Evolutionary conservation across 1,140 invertebrate genomes (phyloP).

Genomic region (Armadillidium nasatum): DNA sequence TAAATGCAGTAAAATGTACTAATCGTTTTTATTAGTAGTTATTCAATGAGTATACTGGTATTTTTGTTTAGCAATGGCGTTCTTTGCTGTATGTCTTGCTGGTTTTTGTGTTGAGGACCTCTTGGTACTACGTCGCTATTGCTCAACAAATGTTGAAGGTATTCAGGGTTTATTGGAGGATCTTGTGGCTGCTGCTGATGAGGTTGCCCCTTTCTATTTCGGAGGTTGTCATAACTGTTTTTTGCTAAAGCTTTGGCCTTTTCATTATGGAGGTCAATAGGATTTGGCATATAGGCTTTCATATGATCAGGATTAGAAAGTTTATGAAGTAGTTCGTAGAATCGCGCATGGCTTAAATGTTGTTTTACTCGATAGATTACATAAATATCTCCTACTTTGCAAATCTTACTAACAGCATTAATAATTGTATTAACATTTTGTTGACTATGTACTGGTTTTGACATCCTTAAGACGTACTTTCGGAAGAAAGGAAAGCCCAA

Average conservation of each 20-base stretch:
- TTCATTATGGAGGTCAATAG: background rate
- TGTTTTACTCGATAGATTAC: conserved; percentile 24
- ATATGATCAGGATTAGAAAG: background rate
- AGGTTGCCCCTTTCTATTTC: conserved; percentile 27
- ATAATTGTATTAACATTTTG: conserved; percentile 2
- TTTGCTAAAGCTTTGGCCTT: background rate
- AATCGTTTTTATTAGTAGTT: background rate
- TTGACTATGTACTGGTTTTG: conserved; percentile 17
- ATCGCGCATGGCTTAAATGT: conserved; percentile 23
- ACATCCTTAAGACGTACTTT: conserved; percentile 4
- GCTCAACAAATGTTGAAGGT: conserved; percentile 27
- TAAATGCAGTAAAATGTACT: background rate
- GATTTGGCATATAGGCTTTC: background rate
- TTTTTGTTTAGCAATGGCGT: conserved; percentile 31
- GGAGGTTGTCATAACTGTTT: background rate
- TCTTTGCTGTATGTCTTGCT: conserved; percentile 22
- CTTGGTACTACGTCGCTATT: conserved; percentile 28
- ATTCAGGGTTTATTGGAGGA: conserved; percentile 35
- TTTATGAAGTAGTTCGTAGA: conserved; percentile 13
- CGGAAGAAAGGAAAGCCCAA: conserved; percentile 16
- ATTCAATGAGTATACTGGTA: conserved; percentile 37
- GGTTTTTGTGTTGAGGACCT: conserved; percentile 19
- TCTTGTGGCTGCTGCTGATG: conserved; percentile 27
- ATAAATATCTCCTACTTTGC: conserved; percentile 23
- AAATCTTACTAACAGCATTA: conserved; percentile 8